A percentile compares a stretch with the other conserved stretches of the same genome.
Conservation (phyloP, 2,797 vertebrate species). For the Eupleurogrammus muticus region DNA sequence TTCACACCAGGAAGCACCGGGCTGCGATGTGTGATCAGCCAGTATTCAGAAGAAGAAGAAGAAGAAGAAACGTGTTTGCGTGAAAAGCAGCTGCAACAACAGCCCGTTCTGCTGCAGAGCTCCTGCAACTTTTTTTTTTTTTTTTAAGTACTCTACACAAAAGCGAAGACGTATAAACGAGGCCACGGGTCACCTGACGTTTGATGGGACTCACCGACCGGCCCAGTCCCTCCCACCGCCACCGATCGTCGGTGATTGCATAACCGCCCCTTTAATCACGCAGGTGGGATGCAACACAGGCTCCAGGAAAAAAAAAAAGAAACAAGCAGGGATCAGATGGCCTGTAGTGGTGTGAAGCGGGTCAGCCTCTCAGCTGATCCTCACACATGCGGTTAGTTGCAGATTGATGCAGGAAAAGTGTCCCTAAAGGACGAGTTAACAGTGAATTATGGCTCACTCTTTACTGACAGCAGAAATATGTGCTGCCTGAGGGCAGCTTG, state of each 20-base stretch:
- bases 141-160: neutral
- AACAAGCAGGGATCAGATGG: neutral
- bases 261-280: constrained; percentile 1
- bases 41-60: neutral
- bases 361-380: neutral
- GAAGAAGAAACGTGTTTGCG: neutral
- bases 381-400: neutral
- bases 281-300: constrained; percentile 31
- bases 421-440: constrained; percentile 17
- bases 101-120: neutral
- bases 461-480: constrained; percentile 39
- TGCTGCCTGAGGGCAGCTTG: constrained; percentile 34
- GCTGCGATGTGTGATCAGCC: neutral
- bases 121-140: constrained; percentile 39
- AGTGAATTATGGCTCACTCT: constrained; percentile 5
- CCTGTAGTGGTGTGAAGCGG: neutral
- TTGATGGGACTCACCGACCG: constrained; percentile 2
- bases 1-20: neutral
- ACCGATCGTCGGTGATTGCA: constrained; percentile 10
- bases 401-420: constrained; percentile 8
- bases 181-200: neutral
- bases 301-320: neutral
- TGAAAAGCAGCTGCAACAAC: neutral
- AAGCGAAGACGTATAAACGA: neutral
- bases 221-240: neutral